Evolutionary conservation across 2,888 invertebrate genomes (phyloP).

Genomic region (Lottia gigantea): DNA sequence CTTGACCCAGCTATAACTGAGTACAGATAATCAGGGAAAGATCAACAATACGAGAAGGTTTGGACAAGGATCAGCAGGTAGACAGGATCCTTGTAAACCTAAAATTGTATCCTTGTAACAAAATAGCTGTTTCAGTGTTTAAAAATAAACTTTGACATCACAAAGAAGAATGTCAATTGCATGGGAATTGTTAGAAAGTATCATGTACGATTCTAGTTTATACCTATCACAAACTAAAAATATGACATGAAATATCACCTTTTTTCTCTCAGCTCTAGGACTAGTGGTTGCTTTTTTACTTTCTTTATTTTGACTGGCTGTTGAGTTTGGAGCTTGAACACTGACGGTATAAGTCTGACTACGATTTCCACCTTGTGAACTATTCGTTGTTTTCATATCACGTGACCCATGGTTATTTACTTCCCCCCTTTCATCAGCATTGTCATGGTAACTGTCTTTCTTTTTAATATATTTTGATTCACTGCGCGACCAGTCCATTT

Average conservation of each 20-base stretch:
- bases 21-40: too few relatives aligned
- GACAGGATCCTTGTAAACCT: too few relatives aligned
- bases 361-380: slow-evolving; percentile 15
- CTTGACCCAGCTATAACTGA: too few relatives aligned
- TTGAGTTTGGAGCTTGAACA: slow-evolving; percentile 23
- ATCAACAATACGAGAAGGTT: too few relatives aligned
- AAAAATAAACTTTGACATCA: neutral
- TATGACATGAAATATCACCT: too few relatives aligned
- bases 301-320: neutral
- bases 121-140: too few relatives aligned
- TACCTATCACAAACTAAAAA: too few relatives aligned
- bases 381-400: slow-evolving; percentile 5
- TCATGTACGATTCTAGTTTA: too few relatives aligned
- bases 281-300: slow-evolving; percentile 33
- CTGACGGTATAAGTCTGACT: slow-evolving; percentile 23
- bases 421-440: slow-evolving; percentile 1
- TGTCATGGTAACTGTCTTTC: slow-evolving; percentile 11
- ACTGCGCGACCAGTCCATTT: slow-evolving; percentile 33
- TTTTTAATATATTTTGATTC: slow-evolving; percentile 29
- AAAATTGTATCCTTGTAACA: too few relatives aligned
- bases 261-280: slow-evolving; percentile 47
- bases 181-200: too few relatives aligned
- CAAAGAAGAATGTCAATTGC: neutral
- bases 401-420: neutral
- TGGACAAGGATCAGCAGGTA: neutral